Evolutionary conservation across 2,797 vertebrate genomes (phyloP), one percentile per base, ranked within the genome.

Genomic region (Parambassis ranga): DNA sequence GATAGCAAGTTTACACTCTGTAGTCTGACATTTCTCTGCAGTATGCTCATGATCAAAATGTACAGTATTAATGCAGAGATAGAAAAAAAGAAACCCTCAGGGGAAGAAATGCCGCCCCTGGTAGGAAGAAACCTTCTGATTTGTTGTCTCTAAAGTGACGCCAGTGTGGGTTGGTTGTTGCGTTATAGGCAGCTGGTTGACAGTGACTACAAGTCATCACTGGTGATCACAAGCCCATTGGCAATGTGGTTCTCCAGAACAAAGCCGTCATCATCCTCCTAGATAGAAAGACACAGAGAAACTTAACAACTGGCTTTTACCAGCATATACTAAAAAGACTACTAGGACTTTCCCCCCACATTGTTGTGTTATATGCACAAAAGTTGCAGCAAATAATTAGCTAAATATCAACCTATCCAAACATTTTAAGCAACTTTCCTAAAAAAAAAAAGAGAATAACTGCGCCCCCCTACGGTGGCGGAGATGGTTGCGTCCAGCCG

Each of bases 161-260:
- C n/a, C 6, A n/a, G 1, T 36, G 6, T 28, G 4, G 9, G 32
- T 31, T 39, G 41, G 23, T 31, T 26, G 19, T 22, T 53, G 10
- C 1, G 2, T 46, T 57, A 35, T 11, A 43, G 5, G 36, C 16
- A 47, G 32, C 24, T 47, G 19, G 14, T 51, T 42, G 24, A 52
- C 11, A 10, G 15, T 27, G 60, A 44, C 68, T 79, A 89, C 59
- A 91, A 31, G 77, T 93, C 92, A 3, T 92, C 90, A 7, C 47
- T 62, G 13, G 69, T 90, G 28, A 92, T 18, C 7, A 46, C 16
- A 16, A 91, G 73, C 43, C 49, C 84, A n/a, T 53, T 77, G 41
- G 67, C 36, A 4, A 31, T 20, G 0, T 16, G 26, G 66, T 91
- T 93, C 52, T 86, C 79, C 16, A 86, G 0, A 33, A 52, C 43